Evolutionary conservation across 2,113 vertebrate species (phyloP), one percentile per base, ranked within the genome.

Genomic region (Arenaria interpres): DNA sequence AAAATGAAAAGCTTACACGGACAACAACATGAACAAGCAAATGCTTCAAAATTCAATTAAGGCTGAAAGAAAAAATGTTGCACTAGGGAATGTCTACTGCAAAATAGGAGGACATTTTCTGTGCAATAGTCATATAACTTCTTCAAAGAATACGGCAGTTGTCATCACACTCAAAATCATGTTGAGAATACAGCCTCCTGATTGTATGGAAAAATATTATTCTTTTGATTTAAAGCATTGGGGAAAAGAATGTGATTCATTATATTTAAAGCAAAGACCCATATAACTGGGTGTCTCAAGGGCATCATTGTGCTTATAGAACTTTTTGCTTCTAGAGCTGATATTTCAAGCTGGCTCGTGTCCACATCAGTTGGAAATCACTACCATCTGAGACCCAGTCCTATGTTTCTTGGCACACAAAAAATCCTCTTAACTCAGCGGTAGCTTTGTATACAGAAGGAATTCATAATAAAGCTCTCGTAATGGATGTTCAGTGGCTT

Each of bases 31-130:
- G 62, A 89, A 64, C 48, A 82, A 77, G 57, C 6, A 2, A 93
- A 85, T 89, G 71, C 53, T 93, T 84, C 90, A 69, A 87, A 92
- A 93, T 89, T 93, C 90, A 93, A 37, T 93, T 89, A 96, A 86
- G 32, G 39, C 62, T 85, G 81, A 66, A 92, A 88, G 71, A 66
- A 78, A 57, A 93, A 69, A 33, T 20, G 14, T 71, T 62, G 53
- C 84, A 66, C 74, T 19, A 24, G 53, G 90, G 76, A 88, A 62
- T 17, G 27, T 45, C 51, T 90, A 1, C 43, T 73, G 67, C 73
- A 91, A 89, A 81, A 72, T 2, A 72, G 39, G 37, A 79, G 33
- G 25, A 60, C 51, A 17, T 85, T 76, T 92, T 78, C 69, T 57
- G 68, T 81, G 69, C 39, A 68, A 6, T 37, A 68, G 57, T 57